These are phyloP conservation scores for Amphiprion percula DNA, from an alignment of 2,113 vertebrate species.

Conservation along the genomic window DNA sequence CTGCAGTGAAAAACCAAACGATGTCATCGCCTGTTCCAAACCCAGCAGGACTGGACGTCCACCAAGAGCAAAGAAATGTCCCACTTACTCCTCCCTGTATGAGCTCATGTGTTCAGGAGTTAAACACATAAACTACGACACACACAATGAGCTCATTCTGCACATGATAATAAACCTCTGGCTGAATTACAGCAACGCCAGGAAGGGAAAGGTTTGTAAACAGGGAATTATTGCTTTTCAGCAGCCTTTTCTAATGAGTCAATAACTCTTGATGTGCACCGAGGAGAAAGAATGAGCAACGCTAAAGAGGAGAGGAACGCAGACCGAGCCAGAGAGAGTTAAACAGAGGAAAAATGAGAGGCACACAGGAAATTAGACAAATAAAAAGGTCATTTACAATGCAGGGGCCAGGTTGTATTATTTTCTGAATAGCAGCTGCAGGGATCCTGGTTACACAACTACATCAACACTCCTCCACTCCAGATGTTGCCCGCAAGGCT, in stretches of 20 bases:
- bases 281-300: neutral
- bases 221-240: neutral
- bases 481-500: slow-evolving; percentile 43
- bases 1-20: slow-evolving; percentile 6
- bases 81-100: slow-evolving; percentile 31
- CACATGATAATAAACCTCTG: neutral
- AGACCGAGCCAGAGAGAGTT: neutral
- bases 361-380: slow-evolving; percentile 87
- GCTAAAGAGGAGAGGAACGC: neutral
- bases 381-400: neutral
- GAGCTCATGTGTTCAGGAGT: neutral
- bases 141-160: slow-evolving; percentile 32
- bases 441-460: slow-evolving; percentile 57
- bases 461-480: slow-evolving; percentile 17
- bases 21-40: slow-evolving; percentile 12
- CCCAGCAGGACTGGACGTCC: slow-evolving; percentile 9
- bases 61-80: slow-evolving; percentile 11
- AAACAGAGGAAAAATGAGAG: neutral
- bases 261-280: neutral
- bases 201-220: slow-evolving; percentile 29
- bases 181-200: slow-evolving; percentile 18
- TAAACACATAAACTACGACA: slow-evolving; percentile 15
- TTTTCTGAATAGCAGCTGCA: slow-evolving; percentile 44
- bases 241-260: neutral
- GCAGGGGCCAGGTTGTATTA: neutral